Percentiles rank a stretch among this genome's conserved stretches.
Conservation (phyloP, 2,888 invertebrate species). For the Machimus atricapillus region DNA sequence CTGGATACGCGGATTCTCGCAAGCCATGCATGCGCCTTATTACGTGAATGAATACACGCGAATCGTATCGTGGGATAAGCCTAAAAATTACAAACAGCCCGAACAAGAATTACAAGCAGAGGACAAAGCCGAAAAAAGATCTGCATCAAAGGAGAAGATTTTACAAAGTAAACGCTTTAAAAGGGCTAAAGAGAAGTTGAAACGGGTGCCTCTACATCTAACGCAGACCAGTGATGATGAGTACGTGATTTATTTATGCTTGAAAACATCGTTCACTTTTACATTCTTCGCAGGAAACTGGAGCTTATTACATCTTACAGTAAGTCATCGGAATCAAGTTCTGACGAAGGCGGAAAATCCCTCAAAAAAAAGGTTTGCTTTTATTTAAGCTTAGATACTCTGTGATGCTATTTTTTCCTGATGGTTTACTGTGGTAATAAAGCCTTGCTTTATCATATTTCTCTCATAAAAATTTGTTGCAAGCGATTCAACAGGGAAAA, state of each 20-base stretch:
- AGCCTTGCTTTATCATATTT: not conserved
- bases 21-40: conserved; percentile 45
- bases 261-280: not conserved
- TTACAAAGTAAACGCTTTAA: not conserved
- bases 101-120: not conserved
- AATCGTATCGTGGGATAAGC: conserved; percentile 48
- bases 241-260: not conserved
- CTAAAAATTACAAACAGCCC: conserved; percentile 47
- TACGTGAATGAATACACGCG: conserved; percentile 49
- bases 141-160: conserved; percentile 50
- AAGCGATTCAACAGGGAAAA: not conserved
- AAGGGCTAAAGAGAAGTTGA: conserved; percentile 46
- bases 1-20: conserved; percentile 45
- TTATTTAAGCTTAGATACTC: not conserved
- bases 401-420: not conserved
- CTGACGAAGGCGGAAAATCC: conserved; percentile 59
- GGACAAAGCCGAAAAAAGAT: conserved; percentile 44
- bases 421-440: not conserved
- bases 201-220: conserved; percentile 50
- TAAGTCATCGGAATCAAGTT: conserved; percentile 62
- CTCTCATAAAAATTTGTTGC: not conserved
- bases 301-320: conserved; percentile 68
- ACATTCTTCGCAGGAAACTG: conserved; percentile 61
- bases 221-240: conserved; percentile 62
- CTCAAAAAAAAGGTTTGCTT: conserved; percentile 6